Evolutionary conservation across 1,140 invertebrate genomes (phyloP).

Genomic region (Bursaphelenchus mucronatus): DNA sequence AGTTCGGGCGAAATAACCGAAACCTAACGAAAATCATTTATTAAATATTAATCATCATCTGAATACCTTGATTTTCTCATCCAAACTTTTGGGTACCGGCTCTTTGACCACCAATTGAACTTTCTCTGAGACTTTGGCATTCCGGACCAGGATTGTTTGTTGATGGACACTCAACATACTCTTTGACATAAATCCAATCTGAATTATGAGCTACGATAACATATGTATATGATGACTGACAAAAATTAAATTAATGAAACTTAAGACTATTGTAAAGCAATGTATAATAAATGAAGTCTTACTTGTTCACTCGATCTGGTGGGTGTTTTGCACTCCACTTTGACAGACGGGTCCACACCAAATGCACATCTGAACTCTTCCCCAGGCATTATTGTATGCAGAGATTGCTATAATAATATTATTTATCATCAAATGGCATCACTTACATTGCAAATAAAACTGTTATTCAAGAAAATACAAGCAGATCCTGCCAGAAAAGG

Average conservation of each 20-base stretch:
- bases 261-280: neutral
- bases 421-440: neutral
- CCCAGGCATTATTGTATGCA: constrained; percentile 61
- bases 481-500: constrained; percentile 62
- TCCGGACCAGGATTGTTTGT: constrained; percentile 62
- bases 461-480: constrained; percentile 64
- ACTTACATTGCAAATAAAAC: constrained; percentile 63
- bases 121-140: constrained; percentile 54
- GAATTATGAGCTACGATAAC: neutral
- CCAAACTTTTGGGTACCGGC: constrained; percentile 61
- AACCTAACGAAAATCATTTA: constrained; percentile 28
- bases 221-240: neutral
- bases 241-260: constrained; percentile 1
- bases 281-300: constrained; percentile 2
- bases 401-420: constrained; percentile 43
- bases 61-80: constrained; percentile 64
- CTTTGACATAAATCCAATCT: constrained; percentile 53
- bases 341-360: constrained; percentile 62
- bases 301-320: constrained; percentile 45
- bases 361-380: constrained; percentile 63
- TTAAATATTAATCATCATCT: neutral
- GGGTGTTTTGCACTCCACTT: constrained; percentile 62
- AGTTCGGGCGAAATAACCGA: constrained; percentile 43
- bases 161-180: constrained; percentile 47
- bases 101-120: constrained; percentile 61